phyloP scores from a whole-genome alignment of 2,888 invertebrate genomes.

The Apocheima hispidaria region DNA sequence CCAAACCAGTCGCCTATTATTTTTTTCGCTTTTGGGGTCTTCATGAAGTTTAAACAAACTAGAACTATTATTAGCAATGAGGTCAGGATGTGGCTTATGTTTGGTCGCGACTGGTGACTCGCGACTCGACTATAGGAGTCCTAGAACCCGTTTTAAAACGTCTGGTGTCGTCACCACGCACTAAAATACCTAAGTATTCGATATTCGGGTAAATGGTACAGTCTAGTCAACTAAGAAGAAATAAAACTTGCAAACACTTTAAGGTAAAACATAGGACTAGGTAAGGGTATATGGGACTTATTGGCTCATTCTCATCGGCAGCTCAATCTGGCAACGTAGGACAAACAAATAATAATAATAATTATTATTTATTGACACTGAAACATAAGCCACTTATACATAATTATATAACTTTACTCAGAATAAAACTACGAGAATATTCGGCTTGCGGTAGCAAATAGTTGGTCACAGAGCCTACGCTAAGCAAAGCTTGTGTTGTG shows the following conservation, averaged over 20 bases:
- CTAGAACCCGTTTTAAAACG: slow-evolving; percentile 35
- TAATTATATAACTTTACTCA: too few species aligned
- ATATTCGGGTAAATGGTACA: not conserved
- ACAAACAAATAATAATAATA: not conserved
- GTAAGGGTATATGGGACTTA: too few species aligned
- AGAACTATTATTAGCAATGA: slow-evolving; percentile 40
- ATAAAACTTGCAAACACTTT: not conserved
- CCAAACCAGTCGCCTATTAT: not conserved
- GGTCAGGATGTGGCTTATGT: slow-evolving; percentile 36
- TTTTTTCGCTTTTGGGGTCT: not conserved
- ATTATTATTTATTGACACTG: too few species aligned
- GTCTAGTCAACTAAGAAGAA: not conserved
- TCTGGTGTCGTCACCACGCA: slow-evolving; percentile 11
- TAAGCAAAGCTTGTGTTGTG: too few species aligned
- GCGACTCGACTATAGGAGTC: slow-evolving; percentile 4
- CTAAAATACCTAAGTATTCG: not conserved
- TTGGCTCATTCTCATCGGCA: too few species aligned
- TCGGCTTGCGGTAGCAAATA: too few species aligned
- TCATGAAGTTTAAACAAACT: not conserved
- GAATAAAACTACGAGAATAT: too few species aligned
- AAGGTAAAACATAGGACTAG: too few species aligned
- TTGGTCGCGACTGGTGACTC: slow-evolving; percentile 26
- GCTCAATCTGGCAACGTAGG: too few species aligned
- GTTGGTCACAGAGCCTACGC: too few species aligned
- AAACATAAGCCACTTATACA: too few species aligned